Percentiles rank a stretch among this genome's conserved stretches.
Conservation (phyloP, 2,888 invertebrate species). For the Callinectes sapidus region DNA sequence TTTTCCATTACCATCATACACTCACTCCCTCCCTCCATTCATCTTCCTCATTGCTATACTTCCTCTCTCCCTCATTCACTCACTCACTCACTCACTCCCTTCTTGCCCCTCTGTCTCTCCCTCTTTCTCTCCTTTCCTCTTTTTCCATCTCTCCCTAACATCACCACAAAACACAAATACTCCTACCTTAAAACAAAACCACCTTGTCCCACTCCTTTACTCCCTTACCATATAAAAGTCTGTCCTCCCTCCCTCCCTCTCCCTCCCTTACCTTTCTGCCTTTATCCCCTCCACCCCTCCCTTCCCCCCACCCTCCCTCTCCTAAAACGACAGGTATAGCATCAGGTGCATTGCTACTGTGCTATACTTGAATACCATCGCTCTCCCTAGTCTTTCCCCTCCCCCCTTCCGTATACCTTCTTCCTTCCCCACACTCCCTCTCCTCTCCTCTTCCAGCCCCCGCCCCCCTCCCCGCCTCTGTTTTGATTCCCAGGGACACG, state of each 20-base stretch:
- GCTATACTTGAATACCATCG: not conserved
- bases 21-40: not conserved
- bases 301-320: not conserved
- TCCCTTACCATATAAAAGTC: not conserved
- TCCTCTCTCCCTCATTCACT: not conserved
- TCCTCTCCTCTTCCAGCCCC: not conserved
- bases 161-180: not conserved
- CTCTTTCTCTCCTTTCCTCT: not conserved
- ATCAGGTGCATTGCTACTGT: not conserved
- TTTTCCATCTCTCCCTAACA: not conserved
- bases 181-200: not conserved
- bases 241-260: not conserved
- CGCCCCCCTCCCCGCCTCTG: not conserved
- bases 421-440: no score
- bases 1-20: not conserved
- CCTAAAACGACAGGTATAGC: constrained; percentile 36
- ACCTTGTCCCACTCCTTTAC: not conserved
- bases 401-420: not conserved
- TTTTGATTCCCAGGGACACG: not conserved
- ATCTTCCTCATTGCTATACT: not conserved
- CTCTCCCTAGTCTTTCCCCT: not conserved
- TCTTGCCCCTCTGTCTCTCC: not conserved
- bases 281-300: not conserved
- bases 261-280: not conserved
- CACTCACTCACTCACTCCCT: not conserved